These are phyloP conservation scores for Fundulus diaphanus DNA, from an alignment of 2,797 vertebrate genomes.

Conservation along the genomic window DNA sequence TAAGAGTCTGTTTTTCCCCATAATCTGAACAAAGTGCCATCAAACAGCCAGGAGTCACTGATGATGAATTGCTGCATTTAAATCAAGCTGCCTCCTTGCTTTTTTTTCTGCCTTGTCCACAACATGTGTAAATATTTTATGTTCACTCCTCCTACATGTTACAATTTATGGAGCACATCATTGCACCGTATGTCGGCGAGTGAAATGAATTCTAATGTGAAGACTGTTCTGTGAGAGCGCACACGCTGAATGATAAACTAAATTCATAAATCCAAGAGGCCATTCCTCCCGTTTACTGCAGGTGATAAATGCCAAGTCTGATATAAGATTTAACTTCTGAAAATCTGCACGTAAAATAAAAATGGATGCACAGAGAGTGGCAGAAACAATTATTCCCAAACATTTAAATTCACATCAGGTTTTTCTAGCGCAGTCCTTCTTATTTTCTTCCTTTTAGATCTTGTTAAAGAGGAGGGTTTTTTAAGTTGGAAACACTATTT, in stretches of 20 bases:
- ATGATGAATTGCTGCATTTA: constrained; percentile 58
- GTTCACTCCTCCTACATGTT: constrained; percentile 29
- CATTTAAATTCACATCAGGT: constrained; percentile 20
- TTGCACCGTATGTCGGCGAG: constrained; percentile 37
- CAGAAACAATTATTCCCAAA: constrained; percentile 3
- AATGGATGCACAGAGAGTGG: not conserved
- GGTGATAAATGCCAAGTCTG: constrained; percentile 1
- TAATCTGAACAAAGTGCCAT: constrained; percentile 52
- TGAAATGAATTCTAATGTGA: constrained; percentile 38
- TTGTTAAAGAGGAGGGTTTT: constrained; percentile 1
- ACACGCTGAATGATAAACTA: constrained; percentile 28
- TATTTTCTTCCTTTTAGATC: not conserved
- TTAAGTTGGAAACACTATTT: not conserved
- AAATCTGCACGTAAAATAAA: constrained; percentile 21
- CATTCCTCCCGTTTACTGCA: constrained; percentile 3
- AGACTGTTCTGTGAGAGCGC: constrained; percentile 12
- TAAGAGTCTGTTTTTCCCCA: constrained; percentile 30
- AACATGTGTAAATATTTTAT: constrained; percentile 59
- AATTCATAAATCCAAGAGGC: constrained; percentile 33
- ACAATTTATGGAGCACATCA: constrained; percentile 54
- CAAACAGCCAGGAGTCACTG: constrained; percentile 22
- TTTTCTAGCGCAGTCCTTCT: not conserved
- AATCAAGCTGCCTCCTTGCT: constrained; percentile 42
- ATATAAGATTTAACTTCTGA: constrained; percentile 12
- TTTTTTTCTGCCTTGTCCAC: constrained; percentile 59